Percentiles rank a stretch among this genome's conserved stretches.
Conservation (phyloP, 2,888 invertebrate species). For the Gnatocerus cornutus region DNA sequence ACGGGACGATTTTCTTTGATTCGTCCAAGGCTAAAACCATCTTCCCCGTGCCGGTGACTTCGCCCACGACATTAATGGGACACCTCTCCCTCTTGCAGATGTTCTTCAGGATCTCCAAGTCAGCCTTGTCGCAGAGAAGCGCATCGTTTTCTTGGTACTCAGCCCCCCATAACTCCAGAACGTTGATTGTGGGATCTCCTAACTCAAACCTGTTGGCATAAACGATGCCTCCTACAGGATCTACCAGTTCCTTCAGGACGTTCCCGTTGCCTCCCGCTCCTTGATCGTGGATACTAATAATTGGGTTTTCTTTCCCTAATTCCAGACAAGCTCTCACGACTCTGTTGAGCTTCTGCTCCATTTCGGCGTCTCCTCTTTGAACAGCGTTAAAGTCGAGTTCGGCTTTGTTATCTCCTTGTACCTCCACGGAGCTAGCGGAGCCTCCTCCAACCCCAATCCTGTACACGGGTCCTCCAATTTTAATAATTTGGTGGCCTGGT, state of each 20-base stretch:
- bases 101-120: slow-evolving; percentile 77
- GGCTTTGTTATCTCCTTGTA: slow-evolving; percentile 90
- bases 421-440: slow-evolving; percentile 96
- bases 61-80: slow-evolving; percentile 93
- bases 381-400: slow-evolving; percentile 97
- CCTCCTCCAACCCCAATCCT: slow-evolving; percentile 99
- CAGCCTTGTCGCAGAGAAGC: slow-evolving; percentile 82
- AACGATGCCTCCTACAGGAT: slow-evolving; percentile 94
- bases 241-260: slow-evolving; percentile 96
- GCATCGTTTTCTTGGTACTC: slow-evolving; percentile 99
- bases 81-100: slow-evolving; percentile 93
- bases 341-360: slow-evolving; percentile 98
- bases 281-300: slow-evolving; percentile 97
- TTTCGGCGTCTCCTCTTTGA: slow-evolving; percentile 97
- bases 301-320: slow-evolving; percentile 86
- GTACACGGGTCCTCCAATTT: slow-evolving; percentile 98
- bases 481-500: slow-evolving; percentile 92
- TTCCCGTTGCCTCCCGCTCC: slow-evolving; percentile 99
- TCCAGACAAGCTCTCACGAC: slow-evolving; percentile 95
- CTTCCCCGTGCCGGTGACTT: slow-evolving; percentile 89
- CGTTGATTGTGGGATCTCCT: slow-evolving; percentile 95
- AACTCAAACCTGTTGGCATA: slow-evolving; percentile 89
- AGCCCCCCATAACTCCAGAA: slow-evolving; percentile 97
- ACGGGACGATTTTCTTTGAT: slow-evolving; percentile 78
- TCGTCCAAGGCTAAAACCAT: slow-evolving; percentile 80